Conservation (phyloP, 1,140 invertebrate species). For the Neodiprion lecontei region DNA sequence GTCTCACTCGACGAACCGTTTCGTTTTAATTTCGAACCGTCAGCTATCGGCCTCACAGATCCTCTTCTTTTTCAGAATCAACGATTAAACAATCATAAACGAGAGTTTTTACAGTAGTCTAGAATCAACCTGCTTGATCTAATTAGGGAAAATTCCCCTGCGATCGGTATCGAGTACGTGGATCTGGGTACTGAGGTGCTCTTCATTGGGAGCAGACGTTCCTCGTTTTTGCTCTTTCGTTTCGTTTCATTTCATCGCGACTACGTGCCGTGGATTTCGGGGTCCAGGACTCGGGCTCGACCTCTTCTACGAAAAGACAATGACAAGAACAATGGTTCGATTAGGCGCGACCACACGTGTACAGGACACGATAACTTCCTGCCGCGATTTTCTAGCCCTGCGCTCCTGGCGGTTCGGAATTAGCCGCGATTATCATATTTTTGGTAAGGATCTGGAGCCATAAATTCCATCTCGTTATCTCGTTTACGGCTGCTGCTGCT, state of each 20-base stretch:
- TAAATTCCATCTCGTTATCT: constrained; percentile 65
- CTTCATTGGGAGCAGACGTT: too few species aligned
- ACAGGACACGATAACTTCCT: constrained; percentile 1
- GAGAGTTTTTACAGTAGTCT: too few species aligned
- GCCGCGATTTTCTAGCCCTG: constrained; percentile 16
- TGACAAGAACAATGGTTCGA: neutral
- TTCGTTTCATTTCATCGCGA: too few species aligned
- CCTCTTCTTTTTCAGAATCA: neutral
- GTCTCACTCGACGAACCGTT: constrained; percentile 35
- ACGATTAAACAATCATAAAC: neutral
- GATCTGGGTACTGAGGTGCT: neutral
- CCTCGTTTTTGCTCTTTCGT: too few species aligned
- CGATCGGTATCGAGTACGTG: neutral
- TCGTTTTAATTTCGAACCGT: constrained; percentile 40
- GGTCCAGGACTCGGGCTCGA: too few species aligned
- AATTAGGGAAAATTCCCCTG: neutral
- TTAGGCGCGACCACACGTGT: neutral
- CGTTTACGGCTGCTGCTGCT: constrained; percentile 53
- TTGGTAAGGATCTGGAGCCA: constrained; percentile 55
- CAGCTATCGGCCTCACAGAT: neutral
- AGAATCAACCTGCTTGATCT: neutral
- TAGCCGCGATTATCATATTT: constrained; percentile 61
- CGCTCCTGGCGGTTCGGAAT: constrained; percentile 47
- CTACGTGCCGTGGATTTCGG: too few species aligned
- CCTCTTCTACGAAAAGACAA: neutral